Evolutionary conservation across 2,797 vertebrate genomes (phyloP).

Genomic region (Periophthalmus magnuspinnatus): DNA sequence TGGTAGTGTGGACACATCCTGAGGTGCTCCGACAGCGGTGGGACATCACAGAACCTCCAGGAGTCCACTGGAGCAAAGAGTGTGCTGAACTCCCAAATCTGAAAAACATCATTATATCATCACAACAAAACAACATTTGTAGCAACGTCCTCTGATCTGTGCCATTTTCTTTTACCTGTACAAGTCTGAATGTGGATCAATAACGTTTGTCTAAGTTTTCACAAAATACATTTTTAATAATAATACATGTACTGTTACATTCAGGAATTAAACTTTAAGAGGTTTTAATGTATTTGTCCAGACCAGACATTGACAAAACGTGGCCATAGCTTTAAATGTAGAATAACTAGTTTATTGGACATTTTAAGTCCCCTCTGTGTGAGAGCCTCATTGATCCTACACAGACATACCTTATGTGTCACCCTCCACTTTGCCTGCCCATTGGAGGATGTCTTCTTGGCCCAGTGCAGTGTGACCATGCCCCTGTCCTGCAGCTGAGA

Average conservation of each 20-base stretch:
- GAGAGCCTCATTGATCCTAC: not conserved
- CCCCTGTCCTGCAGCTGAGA: constrained; percentile 89
- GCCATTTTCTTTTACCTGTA: not conserved
- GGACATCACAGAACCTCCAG: constrained; percentile 79
- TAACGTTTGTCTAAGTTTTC: not conserved
- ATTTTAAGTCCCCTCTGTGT: not conserved
- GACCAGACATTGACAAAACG: not conserved
- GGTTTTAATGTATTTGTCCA: not conserved
- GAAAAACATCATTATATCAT: constrained; percentile 6
- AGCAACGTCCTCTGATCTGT: not conserved
- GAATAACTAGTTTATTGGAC: not conserved
- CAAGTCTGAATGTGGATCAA: not conserved
- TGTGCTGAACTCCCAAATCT: constrained; percentile 97
- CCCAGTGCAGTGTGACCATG: constrained; percentile 91
- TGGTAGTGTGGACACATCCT: constrained; percentile 87
- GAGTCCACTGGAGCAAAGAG: constrained; percentile 85
- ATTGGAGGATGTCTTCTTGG: constrained; percentile 82
- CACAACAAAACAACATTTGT: not conserved
- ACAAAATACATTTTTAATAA: not conserved
- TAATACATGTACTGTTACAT: not conserved
- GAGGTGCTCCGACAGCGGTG: constrained; percentile 87
- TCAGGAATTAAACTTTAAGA: not conserved
- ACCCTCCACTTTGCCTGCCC: constrained; percentile 61
- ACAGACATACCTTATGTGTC: constrained; percentile 44
- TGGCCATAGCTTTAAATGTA: not conserved